Evolutionary conservation across 64 coral and sea anemone genomes (phyloP), one percentile per base, ranked within the genome.

Genomic region (Dendronephthya gigantea): DNA sequence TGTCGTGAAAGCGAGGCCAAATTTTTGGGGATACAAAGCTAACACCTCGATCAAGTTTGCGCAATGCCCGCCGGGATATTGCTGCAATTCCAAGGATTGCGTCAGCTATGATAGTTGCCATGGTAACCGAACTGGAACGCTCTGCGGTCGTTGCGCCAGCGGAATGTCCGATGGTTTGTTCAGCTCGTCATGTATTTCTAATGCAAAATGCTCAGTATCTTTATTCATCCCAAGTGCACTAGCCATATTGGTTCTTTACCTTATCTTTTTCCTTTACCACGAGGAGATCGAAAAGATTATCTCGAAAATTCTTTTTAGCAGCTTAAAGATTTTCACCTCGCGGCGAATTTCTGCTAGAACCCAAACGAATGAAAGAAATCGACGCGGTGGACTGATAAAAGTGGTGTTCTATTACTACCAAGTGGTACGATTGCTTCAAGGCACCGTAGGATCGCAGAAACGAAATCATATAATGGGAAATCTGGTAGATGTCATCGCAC

Each of bases 321-420:
- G 19, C 0, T 62, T 9, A 7, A 62, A 0, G 19, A 4, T 27
- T 6, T 2, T 0, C 19, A 0, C 58, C 3, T 66, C 29, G 22
- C 29, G 19, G 6, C 58, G 6, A 66, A n/a, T 17, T 30, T 15
- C 14, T 17, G 6, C 2, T 66, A 66, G 6, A 79, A 79, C 0
- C 29, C 29, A 10, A 1, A 15, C 14, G 15, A 34, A 1, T 28
- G 13, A 79, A 29, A 29, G 36, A 34, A 79, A 33, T 8, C 11
- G 28, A 29, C 34, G 72, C 3, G 36, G 72, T 19, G 72, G 72
- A 39, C 17, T 79, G 2, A 14, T 79, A 15, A 79, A 79, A 79
- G 36, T 79, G 32, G 36, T 79, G 15, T 34, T 79, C 72, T 79
- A 79, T 34, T 79, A 79, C 1, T 79, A 79, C 72, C 72, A 79